Evolutionary conservation across 1,140 invertebrate genomes (phyloP).

Genomic region (Lepidurus packardi): DNA sequence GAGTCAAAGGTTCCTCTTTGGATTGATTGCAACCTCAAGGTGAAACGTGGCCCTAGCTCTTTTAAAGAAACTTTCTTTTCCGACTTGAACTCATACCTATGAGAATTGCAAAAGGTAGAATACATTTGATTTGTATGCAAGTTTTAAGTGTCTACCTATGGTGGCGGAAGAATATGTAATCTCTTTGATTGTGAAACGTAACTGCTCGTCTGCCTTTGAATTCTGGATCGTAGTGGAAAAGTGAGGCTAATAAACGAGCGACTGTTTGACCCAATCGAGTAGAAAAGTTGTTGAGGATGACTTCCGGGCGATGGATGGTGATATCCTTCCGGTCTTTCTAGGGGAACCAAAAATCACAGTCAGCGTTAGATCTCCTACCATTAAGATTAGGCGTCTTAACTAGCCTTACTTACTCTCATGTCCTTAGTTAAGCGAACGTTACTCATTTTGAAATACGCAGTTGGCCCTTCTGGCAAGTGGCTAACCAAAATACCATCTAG

Average conservation of each 20-base stretch:
- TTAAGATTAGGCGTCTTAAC: constrained; percentile 29
- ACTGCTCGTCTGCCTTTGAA: constrained; percentile 87
- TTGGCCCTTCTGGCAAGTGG: constrained; percentile 92
- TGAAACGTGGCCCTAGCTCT: constrained; percentile 93
- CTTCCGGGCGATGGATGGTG: constrained; percentile 81
- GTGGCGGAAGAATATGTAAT: constrained; percentile 98
- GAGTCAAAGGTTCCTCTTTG: constrained; percentile 97
- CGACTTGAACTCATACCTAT: constrained; percentile 84
- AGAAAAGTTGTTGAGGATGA: constrained; percentile 93
- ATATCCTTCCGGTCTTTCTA: constrained; percentile 69
- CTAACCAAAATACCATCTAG: constrained; percentile 78
- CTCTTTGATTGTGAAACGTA: constrained; percentile 97
- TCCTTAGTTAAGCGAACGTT: constrained; percentile 78
- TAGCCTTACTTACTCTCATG: constrained; percentile 46
- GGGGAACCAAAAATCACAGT: constrained; percentile 38
- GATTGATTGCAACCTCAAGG: constrained; percentile 81
- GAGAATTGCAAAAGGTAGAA: constrained; percentile 35
- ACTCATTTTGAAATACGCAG: constrained; percentile 72
- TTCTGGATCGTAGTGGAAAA: constrained; percentile 95
- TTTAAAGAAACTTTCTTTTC: constrained; percentile 75
- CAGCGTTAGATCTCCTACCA: constrained; percentile 22
- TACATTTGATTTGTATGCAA: constrained; percentile 1
- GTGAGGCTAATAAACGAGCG: constrained; percentile 84
- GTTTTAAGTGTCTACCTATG: constrained; percentile 61
- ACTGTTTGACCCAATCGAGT: constrained; percentile 86